Evolutionary conservation across 2,888 invertebrate species (phyloP).

Genomic region (Axea sp.): DNA sequence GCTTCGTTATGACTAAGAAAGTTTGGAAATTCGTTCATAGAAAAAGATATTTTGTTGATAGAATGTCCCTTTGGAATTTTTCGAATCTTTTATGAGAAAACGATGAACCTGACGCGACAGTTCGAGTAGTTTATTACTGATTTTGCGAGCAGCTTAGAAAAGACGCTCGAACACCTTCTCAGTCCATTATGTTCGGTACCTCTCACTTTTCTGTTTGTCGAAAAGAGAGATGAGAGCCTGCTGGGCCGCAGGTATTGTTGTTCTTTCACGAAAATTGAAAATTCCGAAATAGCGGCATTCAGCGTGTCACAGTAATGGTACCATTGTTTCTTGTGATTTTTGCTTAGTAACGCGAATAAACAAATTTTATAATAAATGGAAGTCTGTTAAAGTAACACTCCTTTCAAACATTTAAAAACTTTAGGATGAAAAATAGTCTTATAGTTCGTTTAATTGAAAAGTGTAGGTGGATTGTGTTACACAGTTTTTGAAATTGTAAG

Average conservation of each 20-base stretch:
- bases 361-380: constrained; percentile 36
- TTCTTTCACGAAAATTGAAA: constrained; percentile 55
- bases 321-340: constrained; percentile 41
- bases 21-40: too few relatives aligned
- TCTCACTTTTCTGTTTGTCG: constrained; percentile 42
- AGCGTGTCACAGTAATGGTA: constrained; percentile 29
- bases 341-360: constrained; percentile 52
- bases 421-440: too few relatives aligned
- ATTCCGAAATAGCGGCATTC: constrained; percentile 25
- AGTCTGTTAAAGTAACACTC: constrained; percentile 20
- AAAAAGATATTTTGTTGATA: neutral
- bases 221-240: constrained; percentile 35
- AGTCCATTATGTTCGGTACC: constrained; percentile 50
- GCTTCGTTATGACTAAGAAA: too few relatives aligned
- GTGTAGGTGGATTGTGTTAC: too few relatives aligned
- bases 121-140: constrained; percentile 59
- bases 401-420: constrained; percentile 3
- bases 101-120: constrained; percentile 56
- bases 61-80: constrained; percentile 23
- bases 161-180: constrained; percentile 43
- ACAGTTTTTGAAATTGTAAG: too few relatives aligned
- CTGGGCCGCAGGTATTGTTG: constrained; percentile 53
- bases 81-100: constrained; percentile 46
- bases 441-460: too few relatives aligned
- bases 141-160: constrained; percentile 56